Conservation (phyloP, 2,888 invertebrate species). For the Scaptodrosophila latifasciaeformis region DNA sequence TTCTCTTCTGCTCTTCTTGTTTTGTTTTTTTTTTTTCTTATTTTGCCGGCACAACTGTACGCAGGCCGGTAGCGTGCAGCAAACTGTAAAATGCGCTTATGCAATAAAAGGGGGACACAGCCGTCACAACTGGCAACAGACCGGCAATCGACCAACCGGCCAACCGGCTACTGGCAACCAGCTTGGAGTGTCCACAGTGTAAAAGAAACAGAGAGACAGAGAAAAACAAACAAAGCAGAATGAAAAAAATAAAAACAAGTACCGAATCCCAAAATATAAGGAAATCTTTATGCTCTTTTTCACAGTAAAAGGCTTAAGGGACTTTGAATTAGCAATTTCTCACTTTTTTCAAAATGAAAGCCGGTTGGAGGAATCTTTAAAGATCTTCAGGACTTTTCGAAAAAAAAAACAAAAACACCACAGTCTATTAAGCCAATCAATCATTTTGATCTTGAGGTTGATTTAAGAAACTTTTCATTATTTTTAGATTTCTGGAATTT, state of each 20-base stretch:
- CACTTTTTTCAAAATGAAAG: too few species aligned
- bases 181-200: conserved; percentile 15
- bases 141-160: conserved; percentile 3
- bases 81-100: conserved; percentile 35
- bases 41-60: conserved; percentile 30
- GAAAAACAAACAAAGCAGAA: not conserved
- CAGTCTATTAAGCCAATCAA: too few species aligned
- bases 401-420: too few species aligned
- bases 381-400: too few species aligned
- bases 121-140: conserved; percentile 5
- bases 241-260: not conserved
- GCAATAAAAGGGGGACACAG: conserved; percentile 30
- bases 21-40: conserved; percentile 16
- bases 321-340: too few species aligned
- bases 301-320: too few species aligned
- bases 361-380: too few species aligned
- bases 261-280: too few species aligned
- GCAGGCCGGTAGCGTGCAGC: not conserved
- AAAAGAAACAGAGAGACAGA: conserved; percentile 25
- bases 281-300: too few species aligned
- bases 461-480: too few species aligned
- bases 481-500: too few species aligned
- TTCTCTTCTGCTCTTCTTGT: not conserved
- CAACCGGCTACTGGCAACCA: conserved; percentile 31
- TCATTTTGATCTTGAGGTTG: too few species aligned